Evolutionary conservation across 2,888 invertebrate genomes (phyloP).

Genomic region (Serripes groenlandicus): DNA sequence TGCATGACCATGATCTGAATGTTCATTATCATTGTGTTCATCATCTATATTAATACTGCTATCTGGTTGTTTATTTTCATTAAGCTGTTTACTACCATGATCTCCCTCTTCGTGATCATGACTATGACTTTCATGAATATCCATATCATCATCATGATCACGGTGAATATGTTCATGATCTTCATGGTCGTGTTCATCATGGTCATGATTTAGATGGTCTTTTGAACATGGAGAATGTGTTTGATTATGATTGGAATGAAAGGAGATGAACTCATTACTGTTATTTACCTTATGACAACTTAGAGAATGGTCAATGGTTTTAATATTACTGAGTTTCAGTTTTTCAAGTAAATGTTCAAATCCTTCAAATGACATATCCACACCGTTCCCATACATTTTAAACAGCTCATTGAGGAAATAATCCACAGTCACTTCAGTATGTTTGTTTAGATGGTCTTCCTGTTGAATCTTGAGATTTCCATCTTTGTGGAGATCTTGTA

Average conservation of each 20-base stretch:
- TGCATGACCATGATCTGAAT: background rate
- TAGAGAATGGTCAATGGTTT: constrained; percentile 38
- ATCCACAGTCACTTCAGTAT: constrained; percentile 11
- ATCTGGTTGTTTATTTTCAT: background rate
- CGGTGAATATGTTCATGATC: constrained; percentile 8
- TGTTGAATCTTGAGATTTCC: background rate
- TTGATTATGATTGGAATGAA: constrained; percentile 50
- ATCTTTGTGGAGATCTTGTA: background rate
- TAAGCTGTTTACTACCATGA: constrained; percentile 14
- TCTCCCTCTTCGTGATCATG: constrained; percentile 18
- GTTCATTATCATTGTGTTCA: constrained; percentile 13
- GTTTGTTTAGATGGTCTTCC: background rate
- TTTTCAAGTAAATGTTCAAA: constrained; percentile 70
- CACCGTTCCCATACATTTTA: constrained; percentile 68
- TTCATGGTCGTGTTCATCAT: constrained; percentile 16
- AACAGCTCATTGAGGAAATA: constrained; percentile 63
- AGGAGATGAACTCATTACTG: constrained; percentile 24
- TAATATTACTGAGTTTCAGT: constrained; percentile 60
- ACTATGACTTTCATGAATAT: constrained; percentile 6
- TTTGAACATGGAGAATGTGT: background rate
- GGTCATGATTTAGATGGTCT: background rate
- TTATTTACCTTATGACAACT: constrained; percentile 41
- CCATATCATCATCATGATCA: constrained; percentile 10
- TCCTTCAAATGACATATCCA: constrained; percentile 64
- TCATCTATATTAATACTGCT: background rate